Percentiles rank a stretch among this genome's conserved stretches.
These are phyloP conservation scores for Nezara viridula DNA, from an alignment of 2,888 invertebrate genomes.

Conservation along the genomic window DNA sequence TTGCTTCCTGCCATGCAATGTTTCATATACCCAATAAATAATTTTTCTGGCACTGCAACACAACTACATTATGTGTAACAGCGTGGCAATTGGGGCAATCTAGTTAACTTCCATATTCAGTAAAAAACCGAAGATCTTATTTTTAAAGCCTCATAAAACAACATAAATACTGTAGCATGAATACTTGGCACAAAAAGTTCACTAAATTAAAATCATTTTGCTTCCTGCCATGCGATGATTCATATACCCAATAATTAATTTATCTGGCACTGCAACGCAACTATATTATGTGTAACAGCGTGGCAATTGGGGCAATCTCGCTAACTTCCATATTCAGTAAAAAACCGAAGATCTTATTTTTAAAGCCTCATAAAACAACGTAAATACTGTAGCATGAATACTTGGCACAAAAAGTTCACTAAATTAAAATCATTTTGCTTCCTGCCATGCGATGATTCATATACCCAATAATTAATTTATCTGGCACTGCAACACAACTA, in stretches of 20 bases:
- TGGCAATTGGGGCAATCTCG: neutral
- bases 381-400: neutral
- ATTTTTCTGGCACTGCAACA: conserved; percentile 8
- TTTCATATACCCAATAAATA: neutral
- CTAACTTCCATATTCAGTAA: too few relatives aligned
- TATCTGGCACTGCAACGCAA: conserved; percentile 38
- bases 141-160: too few relatives aligned
- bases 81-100: conserved; percentile 49
- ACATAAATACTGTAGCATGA: too few relatives aligned
- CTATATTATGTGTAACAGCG: conserved; percentile 1
- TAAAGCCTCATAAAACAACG: too few relatives aligned
- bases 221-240: conserved; percentile 51
- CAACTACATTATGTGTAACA: conserved; percentile 18
- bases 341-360: too few relatives aligned
- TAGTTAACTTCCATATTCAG: too few relatives aligned
- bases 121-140: too few relatives aligned
- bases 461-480: neutral
- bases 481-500: conserved; percentile 38
- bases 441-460: conserved; percentile 49
- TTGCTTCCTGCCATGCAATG: too few relatives aligned
- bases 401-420: conserved; percentile 20
- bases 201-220: too few relatives aligned
- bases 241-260: conserved; percentile 18
- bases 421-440: too few relatives aligned
- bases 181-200: too few relatives aligned